These are phyloP conservation scores for Siphamia tubifer DNA, from an alignment of 2,113 vertebrate species.

Conservation along the genomic window DNA sequence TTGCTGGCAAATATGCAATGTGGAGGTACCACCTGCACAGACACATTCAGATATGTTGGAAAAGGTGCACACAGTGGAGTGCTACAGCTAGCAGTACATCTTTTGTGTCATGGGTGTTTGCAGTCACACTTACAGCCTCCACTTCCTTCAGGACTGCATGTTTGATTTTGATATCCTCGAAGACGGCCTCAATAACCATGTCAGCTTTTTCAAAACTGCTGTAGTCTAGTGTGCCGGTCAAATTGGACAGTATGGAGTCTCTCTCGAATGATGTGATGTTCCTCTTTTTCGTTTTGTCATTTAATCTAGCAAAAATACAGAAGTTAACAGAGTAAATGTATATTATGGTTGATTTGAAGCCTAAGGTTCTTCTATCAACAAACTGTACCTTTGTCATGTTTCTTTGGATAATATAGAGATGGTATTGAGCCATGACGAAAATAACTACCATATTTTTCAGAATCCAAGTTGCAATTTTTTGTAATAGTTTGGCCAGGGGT, in stretches of 20 bases:
- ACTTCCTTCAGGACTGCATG: conserved; percentile 93
- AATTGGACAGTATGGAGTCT: conserved; percentile 86
- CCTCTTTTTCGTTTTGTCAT: conserved; percentile 92
- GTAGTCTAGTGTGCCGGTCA: conserved; percentile 88
- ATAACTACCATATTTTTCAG: too few relatives aligned
- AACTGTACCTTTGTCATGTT: too few relatives aligned
- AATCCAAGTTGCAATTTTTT: too few relatives aligned
- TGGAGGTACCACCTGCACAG: conserved; percentile 84
- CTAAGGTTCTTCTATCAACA: background rate
- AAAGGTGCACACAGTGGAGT: background rate
- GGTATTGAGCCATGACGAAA: background rate
- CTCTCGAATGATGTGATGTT: conserved; percentile 89
- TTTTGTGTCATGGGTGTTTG: too few relatives aligned
- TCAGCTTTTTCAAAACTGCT: conserved; percentile 87
- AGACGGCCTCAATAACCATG: conserved; percentile 98
- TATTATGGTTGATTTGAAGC: background rate
- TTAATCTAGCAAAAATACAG: conserved; percentile 78
- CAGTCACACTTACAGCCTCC: conserved; percentile 87
- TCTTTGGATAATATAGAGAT: too few relatives aligned
- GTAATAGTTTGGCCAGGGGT: too few relatives aligned
- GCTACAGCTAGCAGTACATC: background rate
- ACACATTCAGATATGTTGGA: background rate
- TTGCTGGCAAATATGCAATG: conserved; percentile 96
- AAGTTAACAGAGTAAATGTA: background rate
- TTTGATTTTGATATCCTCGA: conserved; percentile 92